Percentiles rank a stretch among this genome's conserved stretches.
Evolutionary conservation across 2,113 vertebrate species (phyloP).

Genomic region (Terrapene triunguis): DNA sequence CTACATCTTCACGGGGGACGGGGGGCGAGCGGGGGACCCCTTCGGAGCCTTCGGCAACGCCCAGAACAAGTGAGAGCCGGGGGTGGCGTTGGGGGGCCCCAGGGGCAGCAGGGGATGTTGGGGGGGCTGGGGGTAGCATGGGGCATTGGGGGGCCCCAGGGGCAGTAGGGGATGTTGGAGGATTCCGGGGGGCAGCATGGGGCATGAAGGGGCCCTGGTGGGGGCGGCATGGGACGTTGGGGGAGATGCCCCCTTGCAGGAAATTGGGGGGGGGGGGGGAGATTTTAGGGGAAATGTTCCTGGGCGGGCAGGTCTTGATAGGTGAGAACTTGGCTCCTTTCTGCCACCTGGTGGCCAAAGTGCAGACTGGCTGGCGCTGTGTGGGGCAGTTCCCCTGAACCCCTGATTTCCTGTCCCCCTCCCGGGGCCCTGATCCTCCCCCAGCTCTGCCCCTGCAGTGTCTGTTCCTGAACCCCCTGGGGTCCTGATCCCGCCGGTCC

Average conservation of each 20-base stretch:
- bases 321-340: not conserved
- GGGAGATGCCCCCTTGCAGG: not conserved
- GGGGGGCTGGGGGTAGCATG: not conserved
- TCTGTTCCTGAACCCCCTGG: no score
- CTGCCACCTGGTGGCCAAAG: not conserved
- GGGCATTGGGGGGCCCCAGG: no score
- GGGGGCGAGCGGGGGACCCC: constrained; percentile 84
- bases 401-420: not conserved
- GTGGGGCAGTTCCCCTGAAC: no score
- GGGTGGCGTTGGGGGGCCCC: no score
- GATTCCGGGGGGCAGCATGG: not conserved
- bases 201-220: not conserved
- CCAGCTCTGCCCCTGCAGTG: no score
- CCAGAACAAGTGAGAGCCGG: constrained; percentile 84
- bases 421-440: not conserved
- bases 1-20: constrained; percentile 88
- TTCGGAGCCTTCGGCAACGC: constrained; percentile 88
- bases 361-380: not conserved
- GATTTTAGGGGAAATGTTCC: no score
- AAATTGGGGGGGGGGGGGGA: not conserved
- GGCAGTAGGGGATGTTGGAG: not conserved
- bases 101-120: not conserved
- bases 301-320: no score
- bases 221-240: not conserved
- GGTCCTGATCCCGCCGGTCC: no score